These are phyloP conservation scores for Cardiocondyla obscurior DNA, from an alignment of 1,140 invertebrate genomes.

Conservation along the genomic window DNA sequence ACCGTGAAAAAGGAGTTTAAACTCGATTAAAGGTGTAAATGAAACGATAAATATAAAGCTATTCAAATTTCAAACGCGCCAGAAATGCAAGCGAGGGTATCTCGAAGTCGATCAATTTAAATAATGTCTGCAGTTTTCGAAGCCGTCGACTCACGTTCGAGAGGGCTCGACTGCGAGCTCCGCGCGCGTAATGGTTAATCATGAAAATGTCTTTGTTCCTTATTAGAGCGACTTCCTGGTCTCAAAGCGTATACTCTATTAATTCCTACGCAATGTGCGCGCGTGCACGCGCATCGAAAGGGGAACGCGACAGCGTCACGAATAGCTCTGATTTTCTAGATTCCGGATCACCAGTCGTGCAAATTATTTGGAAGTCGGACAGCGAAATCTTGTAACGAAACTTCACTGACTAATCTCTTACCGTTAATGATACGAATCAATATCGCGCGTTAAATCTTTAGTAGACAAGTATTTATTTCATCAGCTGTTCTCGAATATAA, in stretches of 20 bases:
- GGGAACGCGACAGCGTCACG: neutral
- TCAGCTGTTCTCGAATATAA: neutral
- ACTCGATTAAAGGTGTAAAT: constrained; percentile 20
- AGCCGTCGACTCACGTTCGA: constrained; percentile 37
- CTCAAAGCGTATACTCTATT: constrained; percentile 1
- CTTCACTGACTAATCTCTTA: neutral
- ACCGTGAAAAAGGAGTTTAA: neutral
- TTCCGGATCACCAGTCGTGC: constrained; percentile 3
- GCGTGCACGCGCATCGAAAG: neutral
- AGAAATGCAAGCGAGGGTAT: too few species aligned
- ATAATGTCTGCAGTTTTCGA: neutral
- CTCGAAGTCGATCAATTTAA: constrained; percentile 16
- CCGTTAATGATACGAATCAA: neutral
- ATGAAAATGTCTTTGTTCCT: constrained; percentile 73
- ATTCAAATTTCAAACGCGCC: constrained; percentile 13
- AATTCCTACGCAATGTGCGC: constrained; percentile 22
- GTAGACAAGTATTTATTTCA: neutral
- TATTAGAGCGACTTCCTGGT: constrained; percentile 66
- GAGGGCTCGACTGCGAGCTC: constrained; percentile 25
- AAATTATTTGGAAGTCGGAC: neutral
- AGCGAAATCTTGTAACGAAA: neutral
- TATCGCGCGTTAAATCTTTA: neutral
- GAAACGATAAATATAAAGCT: neutral
- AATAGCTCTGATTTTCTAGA: neutral
- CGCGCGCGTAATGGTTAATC: constrained; percentile 61